Base-by-base conservation (phyloP, 2,888 invertebrate species). In the Melinopterus prodromus region DNA sequence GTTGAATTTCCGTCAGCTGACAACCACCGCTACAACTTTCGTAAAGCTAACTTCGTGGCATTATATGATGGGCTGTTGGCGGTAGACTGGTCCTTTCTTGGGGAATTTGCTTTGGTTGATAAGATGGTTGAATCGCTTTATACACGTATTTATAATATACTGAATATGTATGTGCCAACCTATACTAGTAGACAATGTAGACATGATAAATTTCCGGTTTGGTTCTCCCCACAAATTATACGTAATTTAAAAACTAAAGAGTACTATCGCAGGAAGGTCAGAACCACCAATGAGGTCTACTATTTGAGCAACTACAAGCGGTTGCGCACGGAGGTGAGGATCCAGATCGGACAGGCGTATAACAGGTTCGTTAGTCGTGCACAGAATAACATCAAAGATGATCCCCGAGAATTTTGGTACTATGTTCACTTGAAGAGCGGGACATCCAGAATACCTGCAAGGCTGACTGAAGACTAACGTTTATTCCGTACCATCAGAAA, bases 41-140 rank as follows among this genome's bases (percentile, higher is more conserved):
- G 74, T 15, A 74, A 9, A 37, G 35, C 74, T 6, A 26, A 74
- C 74, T 26, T 74, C 12, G 74, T n/a, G 26, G 37, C 26, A 37
- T 37, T 74, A 2, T 74, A 74, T 74, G 12, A 9, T 35, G 35
- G 26, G 36, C 14, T 74, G 6, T 74, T 26, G 74, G 15, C 37
- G n/a, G 74, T 26, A 6, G 74, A 74, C 26, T 16, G 74, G 74
- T 35, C 26, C 6, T 74, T 74, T 74, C 74, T 74, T 15, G 35
- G 26, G n/a, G 37, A n/a, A 12, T 37, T 74, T 26, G 26, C 15
- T 16, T 1, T 2, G 15, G 35, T 74, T 2, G 37, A 26, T 74
- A 9, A 14, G n/a, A 15, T 1, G 35, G 74, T 74, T 5, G 26
- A 26, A n/a, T n/a, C n/a, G 26, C 26, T 74, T 7, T 74, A 16